Percentiles rank a stretch among this genome's conserved stretches.
Evolutionary conservation across 2,888 invertebrate species (phyloP).

Genomic region (Meta bourneti): DNA sequence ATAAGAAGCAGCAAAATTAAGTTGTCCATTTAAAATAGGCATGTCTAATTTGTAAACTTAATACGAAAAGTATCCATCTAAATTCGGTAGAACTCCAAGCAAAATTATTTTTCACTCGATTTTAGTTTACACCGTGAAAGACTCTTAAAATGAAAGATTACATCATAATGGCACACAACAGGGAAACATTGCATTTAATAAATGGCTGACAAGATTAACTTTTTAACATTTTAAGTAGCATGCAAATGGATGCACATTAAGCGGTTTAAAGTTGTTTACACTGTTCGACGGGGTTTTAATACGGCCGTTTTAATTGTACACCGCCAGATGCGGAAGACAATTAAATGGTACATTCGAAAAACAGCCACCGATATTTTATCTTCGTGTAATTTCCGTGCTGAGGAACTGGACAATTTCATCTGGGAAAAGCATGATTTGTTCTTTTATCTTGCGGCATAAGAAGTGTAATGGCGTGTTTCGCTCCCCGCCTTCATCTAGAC

Average conservation of each 20-base stretch:
- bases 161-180: not conserved
- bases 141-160: not conserved
- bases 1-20: too few relatives aligned
- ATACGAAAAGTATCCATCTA: too few relatives aligned
- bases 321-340: not conserved
- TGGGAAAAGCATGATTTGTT: not conserved
- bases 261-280: not conserved
- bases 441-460: not conserved
- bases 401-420: not conserved
- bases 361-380: not conserved
- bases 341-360: not conserved
- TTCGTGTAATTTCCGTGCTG: not conserved
- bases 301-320: not conserved
- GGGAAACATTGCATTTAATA: not conserved
- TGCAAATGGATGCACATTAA: not conserved
- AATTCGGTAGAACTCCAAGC: too few relatives aligned
- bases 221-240: not conserved
- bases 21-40: too few relatives aligned
- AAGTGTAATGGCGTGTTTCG: slow-evolving; percentile 12
- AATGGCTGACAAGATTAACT: not conserved
- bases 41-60: too few relatives aligned
- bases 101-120: too few relatives aligned
- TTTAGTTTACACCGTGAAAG: too few relatives aligned
- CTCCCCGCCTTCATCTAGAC: not conserved
- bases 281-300: not conserved